These are phyloP conservation scores for Enchytraeus crypticus DNA, from an alignment of 2,888 invertebrate genomes.

Conservation along the genomic window DNA sequence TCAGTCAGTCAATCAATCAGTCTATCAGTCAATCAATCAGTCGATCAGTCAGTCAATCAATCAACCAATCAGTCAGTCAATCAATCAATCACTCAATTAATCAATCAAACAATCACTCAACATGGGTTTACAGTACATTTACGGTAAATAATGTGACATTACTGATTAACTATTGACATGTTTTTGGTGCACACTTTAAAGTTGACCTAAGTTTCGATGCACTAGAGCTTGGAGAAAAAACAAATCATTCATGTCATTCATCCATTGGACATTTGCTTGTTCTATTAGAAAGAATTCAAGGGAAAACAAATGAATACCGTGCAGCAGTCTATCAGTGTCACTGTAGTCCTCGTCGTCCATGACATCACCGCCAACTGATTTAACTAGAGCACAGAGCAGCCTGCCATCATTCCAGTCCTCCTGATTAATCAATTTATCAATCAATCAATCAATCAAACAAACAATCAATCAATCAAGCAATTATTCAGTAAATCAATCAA, in stretches of 20 bases:
- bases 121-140: background rate
- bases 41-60: too few species aligned
- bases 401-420: conserved; percentile 95
- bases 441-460: too few species aligned
- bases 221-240: background rate
- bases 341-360: conserved; percentile 1
- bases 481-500: too few species aligned
- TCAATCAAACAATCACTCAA: too few species aligned
- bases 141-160: background rate
- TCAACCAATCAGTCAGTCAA: too few species aligned
- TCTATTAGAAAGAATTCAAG: background rate
- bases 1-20: too few species aligned
- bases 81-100: too few species aligned
- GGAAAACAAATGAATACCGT: background rate
- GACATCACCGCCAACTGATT: conserved; percentile 75
- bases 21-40: too few species aligned
- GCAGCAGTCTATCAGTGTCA: too few species aligned
- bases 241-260: background rate
- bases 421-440: conserved; percentile 54
- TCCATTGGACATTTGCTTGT: too few species aligned
- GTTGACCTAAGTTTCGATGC: background rate
- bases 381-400: conserved; percentile 75
- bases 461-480: too few species aligned
- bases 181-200: background rate
- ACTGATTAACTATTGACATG: background rate